Base-by-base conservation (phyloP, 2,113 vertebrate species). In the Orthonyx spaldingii region DNA sequence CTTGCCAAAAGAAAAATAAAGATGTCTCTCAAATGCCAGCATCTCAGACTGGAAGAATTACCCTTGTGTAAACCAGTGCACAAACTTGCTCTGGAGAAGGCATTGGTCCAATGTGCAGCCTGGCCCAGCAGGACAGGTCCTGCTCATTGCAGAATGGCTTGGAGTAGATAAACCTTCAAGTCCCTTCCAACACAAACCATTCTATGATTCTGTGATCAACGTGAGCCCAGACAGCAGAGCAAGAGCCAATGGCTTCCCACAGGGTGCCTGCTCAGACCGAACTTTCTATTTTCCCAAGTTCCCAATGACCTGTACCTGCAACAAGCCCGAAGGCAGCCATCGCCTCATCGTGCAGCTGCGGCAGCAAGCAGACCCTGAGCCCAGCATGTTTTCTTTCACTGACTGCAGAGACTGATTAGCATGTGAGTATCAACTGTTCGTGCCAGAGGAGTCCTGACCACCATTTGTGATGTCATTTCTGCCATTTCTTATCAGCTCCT, bases 391-490 rank as follows among this genome's bases (percentile, higher is more conserved):
- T 21, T 13, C 50, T 32, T 32, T 6, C 50, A 20, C 32, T 30
- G 26, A 4, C 55, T 28, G 1, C 42, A 37, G 35, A 49, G 33
- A 20, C 79, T 30, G 15, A 21, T 6, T 4, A 61, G 22, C 37
- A 23, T 35, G 47, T 6, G 13, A 20, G 2, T 2, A 61, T 33
- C 57, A 66, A 1, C 26, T 14, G 27, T 4, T 46, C 0, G 0
- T 69, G 46, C 27, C 42, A 22, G 49, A 50, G 20, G 9, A 68
- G 44, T 39, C 46, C 26, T 12, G 37, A 3, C 13, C 16, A 17
- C 59, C 32, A 3, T 20, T 3, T n/a, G 9, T 16, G 60, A 16
- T 20, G 49, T 13, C 6, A n/a, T 39, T 30, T 57, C 52, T 78
- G 59, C 50, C 42, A 7, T 19, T 53, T 39, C 24, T 69, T 30